Percentiles rank a stretch among this genome's conserved stretches.
Conservation (phyloP, 2,888 invertebrate genomes). For the Psylliodes chrysocephalus region DNA sequence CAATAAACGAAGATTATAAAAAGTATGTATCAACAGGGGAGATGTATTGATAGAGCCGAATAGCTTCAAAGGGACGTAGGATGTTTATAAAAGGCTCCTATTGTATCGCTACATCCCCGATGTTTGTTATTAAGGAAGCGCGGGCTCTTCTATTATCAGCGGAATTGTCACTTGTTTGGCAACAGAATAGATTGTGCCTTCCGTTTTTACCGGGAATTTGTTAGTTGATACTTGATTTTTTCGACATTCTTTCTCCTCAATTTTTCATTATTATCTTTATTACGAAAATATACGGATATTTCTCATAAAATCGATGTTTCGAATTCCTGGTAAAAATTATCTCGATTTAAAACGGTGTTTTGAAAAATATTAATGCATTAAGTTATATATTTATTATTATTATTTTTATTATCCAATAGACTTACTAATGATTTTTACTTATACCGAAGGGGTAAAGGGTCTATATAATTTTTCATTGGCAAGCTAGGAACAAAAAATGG, state of each 20-base stretch:
- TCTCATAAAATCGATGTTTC: not conserved
- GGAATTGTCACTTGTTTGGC: constrained; percentile 25
- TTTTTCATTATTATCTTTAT: too few relatives aligned
- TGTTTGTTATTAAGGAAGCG: constrained; percentile 91
- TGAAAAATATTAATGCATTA: too few relatives aligned
- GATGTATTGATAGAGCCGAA: constrained; percentile 95
- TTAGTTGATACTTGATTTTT: too few relatives aligned
- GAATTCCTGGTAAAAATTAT: too few relatives aligned
- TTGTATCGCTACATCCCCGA: constrained; percentile 91
- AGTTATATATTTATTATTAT: too few relatives aligned
- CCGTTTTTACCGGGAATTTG: constrained; percentile 5
- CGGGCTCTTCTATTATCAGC: constrained; percentile 14
- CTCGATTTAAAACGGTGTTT: too few relatives aligned
- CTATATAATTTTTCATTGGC: too few relatives aligned
- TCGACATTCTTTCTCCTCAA: too few relatives aligned
- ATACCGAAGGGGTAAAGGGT: too few relatives aligned
- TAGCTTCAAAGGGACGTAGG: constrained; percentile 92
- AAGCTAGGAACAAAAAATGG: too few relatives aligned
- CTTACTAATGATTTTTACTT: too few relatives aligned
- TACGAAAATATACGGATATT: not conserved
- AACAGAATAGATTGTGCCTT: constrained; percentile 13
- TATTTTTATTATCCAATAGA: too few relatives aligned
- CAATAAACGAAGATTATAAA: constrained; percentile 75
- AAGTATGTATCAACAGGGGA: constrained; percentile 96
- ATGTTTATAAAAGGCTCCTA: constrained; percentile 92